Conservation (phyloP, 2,797 vertebrate species). For the Garrulus glandarius region DNA sequence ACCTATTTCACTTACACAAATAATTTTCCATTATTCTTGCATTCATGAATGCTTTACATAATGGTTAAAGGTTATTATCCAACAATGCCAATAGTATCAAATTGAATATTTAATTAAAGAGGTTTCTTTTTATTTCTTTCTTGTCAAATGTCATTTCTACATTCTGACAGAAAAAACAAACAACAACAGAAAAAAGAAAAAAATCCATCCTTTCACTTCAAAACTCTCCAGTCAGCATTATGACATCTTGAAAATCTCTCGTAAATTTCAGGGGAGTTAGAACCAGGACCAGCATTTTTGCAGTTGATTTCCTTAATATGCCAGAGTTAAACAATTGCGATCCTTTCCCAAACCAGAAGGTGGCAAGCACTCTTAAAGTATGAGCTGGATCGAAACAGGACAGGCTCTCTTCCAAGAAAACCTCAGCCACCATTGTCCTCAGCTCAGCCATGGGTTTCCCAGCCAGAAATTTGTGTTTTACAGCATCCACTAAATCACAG, state of each 20-base stretch:
- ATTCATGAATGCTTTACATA: neutral
- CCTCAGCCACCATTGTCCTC: neutral
- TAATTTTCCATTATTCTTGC: neutral
- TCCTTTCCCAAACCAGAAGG: slow-evolving; percentile 55
- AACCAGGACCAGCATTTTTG: neutral
- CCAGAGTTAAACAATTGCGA: neutral
- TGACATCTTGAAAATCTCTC: neutral
- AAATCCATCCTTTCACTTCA: neutral
- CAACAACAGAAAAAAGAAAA: neutral
- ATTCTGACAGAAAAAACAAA: neutral
- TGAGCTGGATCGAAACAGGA: neutral
- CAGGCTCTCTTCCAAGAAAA: neutral
- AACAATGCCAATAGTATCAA: neutral
- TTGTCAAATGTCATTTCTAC: neutral
- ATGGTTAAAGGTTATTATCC: neutral
- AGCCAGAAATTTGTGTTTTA: neutral
- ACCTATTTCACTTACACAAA: neutral
- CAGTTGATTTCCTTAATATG: neutral
- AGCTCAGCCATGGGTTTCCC: neutral
- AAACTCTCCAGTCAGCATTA: neutral
- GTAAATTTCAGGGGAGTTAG: neutral
- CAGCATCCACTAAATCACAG: neutral
- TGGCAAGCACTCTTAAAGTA: slow-evolving; percentile 64
- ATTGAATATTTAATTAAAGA: neutral
- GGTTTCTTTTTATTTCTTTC: neutral